Evolutionary conservation across 2,888 invertebrate genomes (phyloP).

Genomic region (Agrotis ipsilon): DNA sequence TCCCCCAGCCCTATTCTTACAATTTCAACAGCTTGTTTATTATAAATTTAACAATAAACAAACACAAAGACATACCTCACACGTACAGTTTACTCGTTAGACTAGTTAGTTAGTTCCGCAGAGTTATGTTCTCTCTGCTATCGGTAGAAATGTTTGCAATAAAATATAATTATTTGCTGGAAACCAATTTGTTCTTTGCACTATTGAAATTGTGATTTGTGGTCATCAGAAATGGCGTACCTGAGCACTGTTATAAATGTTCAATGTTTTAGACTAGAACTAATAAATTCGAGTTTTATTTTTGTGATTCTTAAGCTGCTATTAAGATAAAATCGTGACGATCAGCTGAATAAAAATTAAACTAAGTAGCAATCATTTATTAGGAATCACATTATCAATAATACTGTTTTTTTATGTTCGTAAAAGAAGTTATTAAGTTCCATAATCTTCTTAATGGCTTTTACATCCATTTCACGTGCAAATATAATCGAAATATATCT

Average conservation of each 20-base stretch:
- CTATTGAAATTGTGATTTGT: conserved; percentile 84
- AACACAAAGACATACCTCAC: conserved; percentile 61
- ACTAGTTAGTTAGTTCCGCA: conserved; percentile 81
- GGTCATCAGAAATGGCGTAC: conserved; percentile 64
- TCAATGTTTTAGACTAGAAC: conserved; percentile 22
- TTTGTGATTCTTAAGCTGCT: conserved; percentile 1
- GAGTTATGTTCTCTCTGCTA: conserved; percentile 84
- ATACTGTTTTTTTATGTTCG: conserved; percentile 23
- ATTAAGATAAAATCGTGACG: conserved; percentile 9
- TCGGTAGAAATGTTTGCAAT: conserved; percentile 80
- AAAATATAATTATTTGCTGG: conserved; percentile 89
- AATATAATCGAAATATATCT: conserved; percentile 39
- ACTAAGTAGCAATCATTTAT: conserved; percentile 44
- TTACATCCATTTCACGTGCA: conserved; percentile 28
- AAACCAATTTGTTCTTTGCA: conserved; percentile 85
- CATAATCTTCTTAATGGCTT: conserved; percentile 15
- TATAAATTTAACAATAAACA: conserved; percentile 65
- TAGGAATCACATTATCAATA: conserved; percentile 35
- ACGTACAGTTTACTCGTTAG: conserved; percentile 71
- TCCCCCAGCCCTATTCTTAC: conserved; percentile 16
- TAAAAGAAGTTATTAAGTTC: conserved; percentile 47
- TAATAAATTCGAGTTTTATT: conserved; percentile 24
- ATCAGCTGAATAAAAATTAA: conserved; percentile 31
- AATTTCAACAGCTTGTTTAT: conserved; percentile 46
- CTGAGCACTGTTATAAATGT: conserved; percentile 59